A percentile compares a stretch with the other conserved stretches of the same genome.
phyloP scores from a whole-genome alignment of 2,888 invertebrate genomes.

The Lasioglossum malachurum region DNA sequence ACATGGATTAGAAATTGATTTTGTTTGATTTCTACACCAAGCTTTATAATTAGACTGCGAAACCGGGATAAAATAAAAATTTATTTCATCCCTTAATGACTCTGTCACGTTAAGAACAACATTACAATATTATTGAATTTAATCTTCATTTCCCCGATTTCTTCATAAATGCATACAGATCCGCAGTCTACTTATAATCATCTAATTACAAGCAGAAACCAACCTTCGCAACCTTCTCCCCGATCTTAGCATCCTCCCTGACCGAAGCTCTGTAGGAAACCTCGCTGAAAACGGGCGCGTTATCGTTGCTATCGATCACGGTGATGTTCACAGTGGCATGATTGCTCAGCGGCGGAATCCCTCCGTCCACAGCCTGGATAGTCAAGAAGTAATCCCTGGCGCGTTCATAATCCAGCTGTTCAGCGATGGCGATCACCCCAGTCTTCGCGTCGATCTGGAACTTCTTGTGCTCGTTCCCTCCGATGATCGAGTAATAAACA shows the following conservation, averaged over 20 bases:
- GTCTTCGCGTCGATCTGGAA: conserved; percentile 91
- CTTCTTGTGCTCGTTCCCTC: conserved; percentile 95
- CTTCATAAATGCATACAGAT: too few relatives aligned
- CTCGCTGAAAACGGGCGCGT: conserved; percentile 93
- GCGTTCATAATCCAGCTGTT: conserved; percentile 94
- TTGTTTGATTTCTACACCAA: not conserved
- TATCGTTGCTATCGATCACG: conserved; percentile 94
- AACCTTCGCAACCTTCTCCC: conserved; percentile 91
- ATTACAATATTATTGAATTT: too few relatives aligned
- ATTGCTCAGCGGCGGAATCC: conserved; percentile 94
- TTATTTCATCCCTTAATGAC: too few relatives aligned
- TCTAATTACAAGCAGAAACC: not conserved
- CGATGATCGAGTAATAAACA: conserved; percentile 94
- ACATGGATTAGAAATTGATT: not conserved
- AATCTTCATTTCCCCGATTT: too few relatives aligned
- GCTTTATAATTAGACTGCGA: too few relatives aligned
- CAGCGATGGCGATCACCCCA: conserved; percentile 91
- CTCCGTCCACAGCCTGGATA: conserved; percentile 95
- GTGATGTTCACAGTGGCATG: conserved; percentile 95
- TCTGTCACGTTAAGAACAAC: too few relatives aligned
- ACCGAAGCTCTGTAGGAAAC: conserved; percentile 91
- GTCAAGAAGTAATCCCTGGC: conserved; percentile 94
- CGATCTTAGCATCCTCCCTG: conserved; percentile 91
- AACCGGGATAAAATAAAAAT: too few relatives aligned
- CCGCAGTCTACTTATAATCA: too few relatives aligned